Conservation (phyloP, 2,888 invertebrate species). For the Troides helena region DNA sequence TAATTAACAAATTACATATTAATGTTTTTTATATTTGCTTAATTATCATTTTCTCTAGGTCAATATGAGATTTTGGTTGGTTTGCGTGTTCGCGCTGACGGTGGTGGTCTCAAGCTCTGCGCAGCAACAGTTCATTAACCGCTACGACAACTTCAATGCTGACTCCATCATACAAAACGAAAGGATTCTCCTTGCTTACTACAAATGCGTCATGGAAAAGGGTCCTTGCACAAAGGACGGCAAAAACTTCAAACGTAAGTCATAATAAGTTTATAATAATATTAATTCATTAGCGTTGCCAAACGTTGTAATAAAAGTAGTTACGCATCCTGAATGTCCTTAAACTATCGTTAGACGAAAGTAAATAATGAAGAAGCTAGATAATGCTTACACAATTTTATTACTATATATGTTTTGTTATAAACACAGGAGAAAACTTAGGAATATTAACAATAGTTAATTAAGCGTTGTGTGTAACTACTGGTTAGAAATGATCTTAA, state of each 20-base stretch:
- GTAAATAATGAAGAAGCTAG: background rate
- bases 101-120: slow-evolving; percentile 58
- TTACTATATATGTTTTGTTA: background rate
- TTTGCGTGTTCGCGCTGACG: slow-evolving; percentile 56
- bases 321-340: too few species aligned
- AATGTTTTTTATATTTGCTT: background rate
- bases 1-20: background rate
- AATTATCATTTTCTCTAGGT: background rate
- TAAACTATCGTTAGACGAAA: too few species aligned
- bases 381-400: background rate
- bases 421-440: background rate
- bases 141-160: slow-evolving; percentile 71
- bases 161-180: slow-evolving; percentile 72
- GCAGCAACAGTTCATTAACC: slow-evolving; percentile 54
- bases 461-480: background rate
- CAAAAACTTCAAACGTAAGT: slow-evolving; percentile 73
- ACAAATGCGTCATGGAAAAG: slow-evolving; percentile 76
- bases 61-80: slow-evolving; percentile 54
- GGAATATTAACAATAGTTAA: slow-evolving; percentile 1
- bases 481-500: too few species aligned
- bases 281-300: background rate
- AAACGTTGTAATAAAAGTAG: background rate
- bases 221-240: slow-evolving; percentile 75
- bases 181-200: slow-evolving; percentile 70
- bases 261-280: background rate